These are phyloP conservation scores for Portunus trituberculatus DNA, from an alignment of 1,140 invertebrate species.

Conservation along the genomic window DNA sequence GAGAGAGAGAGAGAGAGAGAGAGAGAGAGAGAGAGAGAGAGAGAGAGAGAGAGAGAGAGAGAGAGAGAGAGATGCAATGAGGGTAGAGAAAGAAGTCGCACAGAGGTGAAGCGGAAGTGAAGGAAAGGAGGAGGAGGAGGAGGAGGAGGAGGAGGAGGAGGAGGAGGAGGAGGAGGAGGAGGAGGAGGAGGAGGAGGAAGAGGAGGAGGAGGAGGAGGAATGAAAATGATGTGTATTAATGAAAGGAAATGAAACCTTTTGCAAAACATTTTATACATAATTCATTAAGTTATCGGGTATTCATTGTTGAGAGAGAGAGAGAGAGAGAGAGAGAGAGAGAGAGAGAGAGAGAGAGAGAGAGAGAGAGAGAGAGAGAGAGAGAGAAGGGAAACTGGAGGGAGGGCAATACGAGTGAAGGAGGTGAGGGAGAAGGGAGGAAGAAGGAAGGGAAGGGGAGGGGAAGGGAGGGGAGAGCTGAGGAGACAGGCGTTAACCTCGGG, in stretches of 20 bases:
- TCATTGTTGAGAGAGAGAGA: neutral
- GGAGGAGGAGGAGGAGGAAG: too few relatives aligned
- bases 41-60: neutral
- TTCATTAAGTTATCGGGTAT: too few relatives aligned
- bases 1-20: conserved; percentile 21
- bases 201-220: too few relatives aligned
- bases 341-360: neutral
- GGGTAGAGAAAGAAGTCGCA: neutral
- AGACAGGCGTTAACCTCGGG: conserved; percentile 3
- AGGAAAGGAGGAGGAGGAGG: neutral
- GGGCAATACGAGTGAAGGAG: neutral
- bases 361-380: conserved; percentile 10
- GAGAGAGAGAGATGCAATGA: neutral
- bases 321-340: neutral
- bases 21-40: neutral
- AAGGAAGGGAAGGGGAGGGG: neutral
- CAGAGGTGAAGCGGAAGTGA: too few relatives aligned
- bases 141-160: neutral
- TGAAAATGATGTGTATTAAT: neutral
- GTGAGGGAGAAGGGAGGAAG: neutral
- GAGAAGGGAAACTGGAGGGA: neutral
- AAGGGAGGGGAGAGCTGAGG: neutral
- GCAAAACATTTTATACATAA: too few relatives aligned
- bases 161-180: too few relatives aligned
- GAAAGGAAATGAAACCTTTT: too few relatives aligned